Percentiles rank a stretch among this genome's conserved stretches.
phyloP scores from a whole-genome alignment of 2,888 invertebrate genomes.

The Aproaerema taeniolella region DNA sequence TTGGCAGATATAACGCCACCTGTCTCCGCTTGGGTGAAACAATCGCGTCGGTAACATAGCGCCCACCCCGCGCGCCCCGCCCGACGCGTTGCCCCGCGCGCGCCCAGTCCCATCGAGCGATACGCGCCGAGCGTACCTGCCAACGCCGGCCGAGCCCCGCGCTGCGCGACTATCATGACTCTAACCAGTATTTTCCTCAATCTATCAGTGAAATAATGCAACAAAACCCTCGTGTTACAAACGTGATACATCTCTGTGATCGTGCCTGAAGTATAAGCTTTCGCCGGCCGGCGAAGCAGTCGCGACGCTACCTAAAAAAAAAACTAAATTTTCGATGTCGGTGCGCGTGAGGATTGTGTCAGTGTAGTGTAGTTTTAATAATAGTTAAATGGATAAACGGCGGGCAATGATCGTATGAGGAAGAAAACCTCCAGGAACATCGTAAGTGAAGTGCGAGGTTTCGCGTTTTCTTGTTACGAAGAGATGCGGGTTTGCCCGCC shows the following conservation, averaged over 20 bases:
- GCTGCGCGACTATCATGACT: conserved; percentile 61
- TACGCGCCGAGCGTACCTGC: conserved; percentile 3
- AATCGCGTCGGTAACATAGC: background rate
- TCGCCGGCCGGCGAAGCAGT: conserved; percentile 77
- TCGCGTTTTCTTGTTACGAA: conserved; percentile 60
- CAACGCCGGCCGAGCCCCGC: conserved; percentile 34
- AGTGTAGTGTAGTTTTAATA: conserved; percentile 72
- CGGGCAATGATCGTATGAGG: conserved; percentile 78
- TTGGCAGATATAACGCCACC: no score
- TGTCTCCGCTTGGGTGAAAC: background rate
- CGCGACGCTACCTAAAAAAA: conserved; percentile 69
- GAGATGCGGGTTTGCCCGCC: conserved; percentile 66
- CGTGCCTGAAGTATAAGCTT: no score
- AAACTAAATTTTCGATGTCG: conserved; percentile 64
- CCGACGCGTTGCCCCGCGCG: background rate
- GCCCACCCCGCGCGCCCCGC: background rate
- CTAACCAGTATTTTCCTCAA: conserved; percentile 55
- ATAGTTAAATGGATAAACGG: conserved; percentile 73
- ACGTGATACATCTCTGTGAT: no score
- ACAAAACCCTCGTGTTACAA: conserved; percentile 39
- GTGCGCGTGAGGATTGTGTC: conserved; percentile 55
- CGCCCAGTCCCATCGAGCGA: conserved; percentile 7
- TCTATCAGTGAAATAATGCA: conserved; percentile 74
- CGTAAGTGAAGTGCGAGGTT: conserved; percentile 63
- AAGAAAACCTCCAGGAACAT: conserved; percentile 75